A percentile compares a stretch with the other conserved stretches of the same genome.
phyloP scores from a whole-genome alignment of 2,888 invertebrate genomes.

The Ophonus ardosiacus region DNA sequence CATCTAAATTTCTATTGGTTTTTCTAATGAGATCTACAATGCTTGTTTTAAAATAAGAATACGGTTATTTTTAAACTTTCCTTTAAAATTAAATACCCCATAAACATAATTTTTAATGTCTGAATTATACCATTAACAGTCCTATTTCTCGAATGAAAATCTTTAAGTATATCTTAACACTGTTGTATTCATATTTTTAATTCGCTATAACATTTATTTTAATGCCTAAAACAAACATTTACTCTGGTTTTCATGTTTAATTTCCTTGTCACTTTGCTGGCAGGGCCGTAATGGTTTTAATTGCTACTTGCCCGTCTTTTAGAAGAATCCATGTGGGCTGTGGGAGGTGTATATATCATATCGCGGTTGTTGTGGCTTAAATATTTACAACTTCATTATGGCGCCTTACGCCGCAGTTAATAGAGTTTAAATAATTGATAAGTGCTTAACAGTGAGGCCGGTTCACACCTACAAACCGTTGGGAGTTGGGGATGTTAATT shows the following conservation, averaged over 20 bases:
- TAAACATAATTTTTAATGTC: too few species aligned
- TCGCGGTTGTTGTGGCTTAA: constrained; percentile 68
- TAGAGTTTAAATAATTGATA: constrained; percentile 74
- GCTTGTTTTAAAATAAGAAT: too few species aligned
- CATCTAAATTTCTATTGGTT: too few species aligned
- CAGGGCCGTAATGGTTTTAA: constrained; percentile 51
- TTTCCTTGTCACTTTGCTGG: constrained; percentile 14
- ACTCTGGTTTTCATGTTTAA: not conserved
- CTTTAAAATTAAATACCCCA: too few species aligned
- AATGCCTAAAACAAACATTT: not conserved
- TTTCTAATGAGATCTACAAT: too few species aligned
- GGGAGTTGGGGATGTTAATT: not conserved
- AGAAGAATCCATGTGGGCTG: not conserved
- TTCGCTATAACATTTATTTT: not conserved
- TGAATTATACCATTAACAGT: too few species aligned
- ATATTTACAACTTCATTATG: constrained; percentile 75
- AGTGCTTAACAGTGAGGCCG: constrained; percentile 69
- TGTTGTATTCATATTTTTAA: too few species aligned
- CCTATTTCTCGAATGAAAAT: too few species aligned
- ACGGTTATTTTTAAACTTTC: too few species aligned
- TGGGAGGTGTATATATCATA: constrained; percentile 40
- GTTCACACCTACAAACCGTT: constrained; percentile 14
- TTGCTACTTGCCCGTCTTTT: not conserved
- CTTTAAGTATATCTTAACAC: too few species aligned
- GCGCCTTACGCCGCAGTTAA: constrained; percentile 71